Evolutionary conservation across 2,113 vertebrate genomes (phyloP).

Genomic region (Toxostoma redivivum): DNA sequence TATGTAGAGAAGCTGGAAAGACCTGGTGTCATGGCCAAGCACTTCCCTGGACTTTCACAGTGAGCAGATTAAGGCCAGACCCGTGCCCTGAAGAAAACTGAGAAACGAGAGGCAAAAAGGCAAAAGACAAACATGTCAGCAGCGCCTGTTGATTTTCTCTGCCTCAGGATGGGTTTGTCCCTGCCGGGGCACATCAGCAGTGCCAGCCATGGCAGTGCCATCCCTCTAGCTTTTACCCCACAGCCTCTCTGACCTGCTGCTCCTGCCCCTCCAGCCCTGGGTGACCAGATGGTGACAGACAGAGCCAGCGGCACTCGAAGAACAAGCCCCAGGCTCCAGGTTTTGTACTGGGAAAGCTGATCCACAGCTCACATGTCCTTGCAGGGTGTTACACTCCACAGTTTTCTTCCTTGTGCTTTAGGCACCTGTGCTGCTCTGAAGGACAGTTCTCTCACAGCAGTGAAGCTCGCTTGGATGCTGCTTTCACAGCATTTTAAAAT

Average conservation of each 20-base stretch:
- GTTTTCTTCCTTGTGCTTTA: neutral
- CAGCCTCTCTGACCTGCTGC: neutral
- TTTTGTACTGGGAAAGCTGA: neutral
- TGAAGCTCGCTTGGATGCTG: neutral
- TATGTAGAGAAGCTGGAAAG: neutral
- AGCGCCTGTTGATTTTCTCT: neutral
- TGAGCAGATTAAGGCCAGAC: neutral
- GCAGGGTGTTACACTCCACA: neutral
- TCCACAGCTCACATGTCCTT: neutral
- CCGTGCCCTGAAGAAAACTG: neutral
- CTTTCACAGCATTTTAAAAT: neutral
- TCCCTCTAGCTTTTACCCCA: fast-evolving
- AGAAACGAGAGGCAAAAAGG: neutral
- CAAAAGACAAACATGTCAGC: neutral
- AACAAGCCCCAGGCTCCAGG: neutral
- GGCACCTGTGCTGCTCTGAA: fast-evolving
- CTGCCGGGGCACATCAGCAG: neutral
- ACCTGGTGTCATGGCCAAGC: neutral
- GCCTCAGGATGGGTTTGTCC: neutral
- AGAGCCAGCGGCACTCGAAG: neutral
- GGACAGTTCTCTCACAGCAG: neutral
- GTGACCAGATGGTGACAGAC: fast-evolving
- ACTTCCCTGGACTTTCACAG: neutral
- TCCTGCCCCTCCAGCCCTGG: neutral
- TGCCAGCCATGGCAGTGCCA: neutral